Percentiles rank a stretch among this genome's conserved stretches.
Evolutionary conservation across 2,888 invertebrate genomes (phyloP).

Genomic region (Teleiodes luculella): DNA sequence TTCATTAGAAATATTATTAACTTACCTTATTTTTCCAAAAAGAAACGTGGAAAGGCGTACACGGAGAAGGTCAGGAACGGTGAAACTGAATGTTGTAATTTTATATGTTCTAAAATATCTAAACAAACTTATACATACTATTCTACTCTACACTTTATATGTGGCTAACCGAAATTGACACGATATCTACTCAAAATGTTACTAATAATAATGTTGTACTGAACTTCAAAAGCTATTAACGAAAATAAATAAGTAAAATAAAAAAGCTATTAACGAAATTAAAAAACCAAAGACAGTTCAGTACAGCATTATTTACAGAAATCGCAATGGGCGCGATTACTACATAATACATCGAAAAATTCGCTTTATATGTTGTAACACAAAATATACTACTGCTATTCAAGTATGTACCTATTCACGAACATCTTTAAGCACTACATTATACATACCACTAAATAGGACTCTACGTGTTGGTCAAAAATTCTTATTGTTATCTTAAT

Average conservation of each 20-base stretch:
- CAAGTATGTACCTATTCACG: neutral
- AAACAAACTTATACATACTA: slow-evolving; percentile 42
- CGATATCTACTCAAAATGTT: slow-evolving; percentile 21
- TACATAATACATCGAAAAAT: neutral
- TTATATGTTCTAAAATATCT: slow-evolving; percentile 56
- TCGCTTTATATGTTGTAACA: slow-evolving; percentile 52
- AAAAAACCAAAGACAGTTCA: neutral
- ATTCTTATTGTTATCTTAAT: too few relatives aligned
- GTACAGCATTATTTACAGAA: slow-evolving; percentile 17
- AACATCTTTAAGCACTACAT: neutral
- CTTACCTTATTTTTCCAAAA: slow-evolving; percentile 69
- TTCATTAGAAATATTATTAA: slow-evolving; percentile 31
- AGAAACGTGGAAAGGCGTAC: slow-evolving; percentile 87
- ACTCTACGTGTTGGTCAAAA: too few relatives aligned
- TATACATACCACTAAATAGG: neutral
- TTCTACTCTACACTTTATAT: slow-evolving; percentile 46
- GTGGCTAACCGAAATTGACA: slow-evolving; percentile 62
- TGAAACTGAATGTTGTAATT: slow-evolving; percentile 65
- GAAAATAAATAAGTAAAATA: neutral
- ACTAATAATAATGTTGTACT: neutral
- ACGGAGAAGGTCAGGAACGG: slow-evolving; percentile 86
- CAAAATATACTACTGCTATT: slow-evolving; percentile 11
- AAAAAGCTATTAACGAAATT: neutral
- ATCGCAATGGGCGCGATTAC: slow-evolving; percentile 30
- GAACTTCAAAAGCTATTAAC: too few relatives aligned